Conservation (phyloP, 2,113 vertebrate genomes). For the Indicator indicator region DNA sequence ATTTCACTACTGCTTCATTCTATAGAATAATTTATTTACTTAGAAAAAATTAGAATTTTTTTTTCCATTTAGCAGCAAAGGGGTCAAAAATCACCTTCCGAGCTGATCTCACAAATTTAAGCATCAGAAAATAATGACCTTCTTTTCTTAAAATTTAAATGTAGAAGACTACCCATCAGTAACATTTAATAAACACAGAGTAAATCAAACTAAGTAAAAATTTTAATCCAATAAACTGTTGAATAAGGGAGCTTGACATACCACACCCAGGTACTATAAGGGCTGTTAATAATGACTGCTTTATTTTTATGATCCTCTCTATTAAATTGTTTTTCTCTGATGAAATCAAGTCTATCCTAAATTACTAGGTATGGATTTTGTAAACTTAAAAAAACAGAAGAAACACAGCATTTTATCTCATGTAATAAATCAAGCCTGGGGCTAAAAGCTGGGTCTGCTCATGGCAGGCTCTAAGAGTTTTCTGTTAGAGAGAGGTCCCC, state of each 20-base stretch:
- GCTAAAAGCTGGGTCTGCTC: background rate
- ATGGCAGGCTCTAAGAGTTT: background rate
- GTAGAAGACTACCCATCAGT: background rate
- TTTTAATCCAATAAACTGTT: background rate
- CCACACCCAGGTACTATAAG: background rate
- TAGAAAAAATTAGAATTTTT: background rate
- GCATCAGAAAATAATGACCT: background rate
- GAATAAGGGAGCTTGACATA: background rate
- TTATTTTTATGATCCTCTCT: background rate
- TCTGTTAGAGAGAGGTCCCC: background rate
- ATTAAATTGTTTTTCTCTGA: background rate
- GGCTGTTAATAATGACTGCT: background rate
- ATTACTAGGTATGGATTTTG: background rate
- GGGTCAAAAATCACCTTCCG: fast-evolving
- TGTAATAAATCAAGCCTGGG: background rate
- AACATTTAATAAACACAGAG: background rate
- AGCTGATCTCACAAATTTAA: background rate
- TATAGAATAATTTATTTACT: background rate
- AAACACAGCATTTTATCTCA: background rate
- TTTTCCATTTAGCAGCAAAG: background rate
- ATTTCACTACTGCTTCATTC: background rate
- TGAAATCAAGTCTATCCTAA: background rate
- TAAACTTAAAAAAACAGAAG: background rate
- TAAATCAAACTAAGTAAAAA: background rate
- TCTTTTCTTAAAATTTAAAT: background rate